Evolutionary conservation across 2,113 vertebrate species (phyloP).

Genomic region (Ceratotherium simum): DNA sequence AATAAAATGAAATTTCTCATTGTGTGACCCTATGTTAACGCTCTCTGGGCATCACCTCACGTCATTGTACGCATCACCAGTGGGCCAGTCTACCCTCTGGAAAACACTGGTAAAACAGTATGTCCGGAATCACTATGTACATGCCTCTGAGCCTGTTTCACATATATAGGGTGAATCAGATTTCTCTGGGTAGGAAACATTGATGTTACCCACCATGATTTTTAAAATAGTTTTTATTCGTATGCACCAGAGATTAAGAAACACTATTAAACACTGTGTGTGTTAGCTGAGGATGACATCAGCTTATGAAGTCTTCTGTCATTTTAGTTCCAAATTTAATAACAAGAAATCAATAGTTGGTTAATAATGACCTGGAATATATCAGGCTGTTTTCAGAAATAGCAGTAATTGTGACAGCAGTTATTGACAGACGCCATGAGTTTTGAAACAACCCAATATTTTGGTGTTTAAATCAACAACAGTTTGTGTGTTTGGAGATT

Average conservation of each 20-base stretch:
- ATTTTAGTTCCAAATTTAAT: slow-evolving; percentile 63
- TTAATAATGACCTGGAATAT: slow-evolving; percentile 55
- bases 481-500: background rate
- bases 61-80: accelerated
- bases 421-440: background rate
- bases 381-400: background rate
- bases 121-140: background rate
- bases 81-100: too few species aligned
- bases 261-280: background rate
- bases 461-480: background rate
- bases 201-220: background rate
- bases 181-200: background rate
- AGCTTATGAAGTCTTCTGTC: slow-evolving; percentile 16
- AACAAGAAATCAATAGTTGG: slow-evolving; percentile 63
- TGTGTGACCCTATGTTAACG: background rate
- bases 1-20: background rate
- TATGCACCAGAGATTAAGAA: slow-evolving; percentile 15
- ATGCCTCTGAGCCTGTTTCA: background rate
- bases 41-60: background rate
- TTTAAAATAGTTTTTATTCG: background rate
- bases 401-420: background rate
- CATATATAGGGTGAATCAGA: background rate
- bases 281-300: background rate
- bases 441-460: background rate
- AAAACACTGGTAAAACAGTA: background rate